These are phyloP conservation scores for Aphelocoma californica DNA, from an alignment of 2,797 vertebrate genomes.

Conservation along the genomic window DNA sequence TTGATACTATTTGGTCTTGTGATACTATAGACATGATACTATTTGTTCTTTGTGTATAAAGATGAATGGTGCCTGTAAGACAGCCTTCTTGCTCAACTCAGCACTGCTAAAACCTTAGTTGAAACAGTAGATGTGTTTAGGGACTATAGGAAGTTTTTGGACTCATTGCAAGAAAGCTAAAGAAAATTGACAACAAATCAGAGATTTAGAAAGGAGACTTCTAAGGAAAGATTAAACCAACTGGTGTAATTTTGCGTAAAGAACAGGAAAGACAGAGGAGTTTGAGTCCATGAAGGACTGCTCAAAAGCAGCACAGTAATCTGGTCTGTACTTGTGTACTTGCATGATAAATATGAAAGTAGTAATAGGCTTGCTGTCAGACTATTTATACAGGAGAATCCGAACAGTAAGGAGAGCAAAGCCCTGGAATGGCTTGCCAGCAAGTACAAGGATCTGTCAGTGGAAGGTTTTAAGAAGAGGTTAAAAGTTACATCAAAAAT, in stretches of 20 bases:
- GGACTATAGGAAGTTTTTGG: not conserved
- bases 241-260: not conserved
- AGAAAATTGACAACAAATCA: not conserved
- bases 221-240: not conserved
- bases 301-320: not conserved
- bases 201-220: not conserved
- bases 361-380: not conserved
- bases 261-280: not conserved
- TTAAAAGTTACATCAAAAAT: not conserved
- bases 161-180: not conserved
- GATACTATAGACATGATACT: not conserved
- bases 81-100: not conserved
- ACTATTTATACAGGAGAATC: not conserved
- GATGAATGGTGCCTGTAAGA: not conserved
- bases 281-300: not conserved
- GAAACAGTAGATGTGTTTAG: not conserved
- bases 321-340: not conserved
- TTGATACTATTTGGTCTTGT: not conserved
- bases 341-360: not conserved
- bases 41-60: not conserved
- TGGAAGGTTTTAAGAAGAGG: not conserved
- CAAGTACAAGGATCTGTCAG: not conserved
- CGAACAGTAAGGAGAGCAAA: not conserved
- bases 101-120: not conserved
- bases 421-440: not conserved